Percentiles rank a stretch among this genome's conserved stretches.
phyloP scores from a whole-genome alignment of 2,888 invertebrate species.

The Torymus tubicola region DNA sequence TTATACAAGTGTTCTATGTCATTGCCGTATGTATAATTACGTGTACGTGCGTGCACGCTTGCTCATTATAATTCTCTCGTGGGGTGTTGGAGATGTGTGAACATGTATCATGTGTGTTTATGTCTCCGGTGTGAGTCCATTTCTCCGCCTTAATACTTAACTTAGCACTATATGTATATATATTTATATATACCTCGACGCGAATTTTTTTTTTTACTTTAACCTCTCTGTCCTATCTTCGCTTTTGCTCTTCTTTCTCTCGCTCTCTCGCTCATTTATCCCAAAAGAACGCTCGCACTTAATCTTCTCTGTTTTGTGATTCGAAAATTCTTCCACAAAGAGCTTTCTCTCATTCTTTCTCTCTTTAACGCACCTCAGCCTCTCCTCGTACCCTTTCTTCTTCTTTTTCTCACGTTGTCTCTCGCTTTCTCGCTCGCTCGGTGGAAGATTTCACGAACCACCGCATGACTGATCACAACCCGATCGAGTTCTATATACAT shows the following conservation, averaged over 20 bases:
- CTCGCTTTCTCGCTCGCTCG: slow-evolving; percentile 10
- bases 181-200: slow-evolving; percentile 10
- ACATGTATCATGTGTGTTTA: too few species aligned
- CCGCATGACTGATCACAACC: slow-evolving; percentile 56
- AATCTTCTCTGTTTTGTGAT: slow-evolving; percentile 27
- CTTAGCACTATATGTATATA: slow-evolving; percentile 8
- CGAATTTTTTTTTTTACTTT: slow-evolving; percentile 2
- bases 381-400: too few species aligned
- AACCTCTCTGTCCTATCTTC: not conserved
- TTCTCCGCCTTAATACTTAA: not conserved
- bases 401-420: slow-evolving; percentile 13
- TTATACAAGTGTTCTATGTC: slow-evolving; percentile 6
- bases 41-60: slow-evolving; percentile 25
- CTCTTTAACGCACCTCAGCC: not conserved
- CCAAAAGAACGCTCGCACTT: slow-evolving; percentile 23
- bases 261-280: slow-evolving; percentile 1
- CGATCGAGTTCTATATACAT: slow-evolving; percentile 55
- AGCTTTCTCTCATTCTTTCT: slow-evolving; percentile 31
- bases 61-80: slow-evolving; percentile 1
- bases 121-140: not conserved
- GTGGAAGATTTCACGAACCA: slow-evolving; percentile 43
- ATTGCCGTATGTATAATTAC: slow-evolving; percentile 23
- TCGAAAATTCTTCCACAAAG: slow-evolving; percentile 38
- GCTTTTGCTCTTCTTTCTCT: not conserved
- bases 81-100: not conserved